Percentiles rank a stretch among this genome's conserved stretches.
Evolutionary conservation across 1,140 invertebrate genomes (phyloP).

Genomic region (Drosophila oshimai): DNA sequence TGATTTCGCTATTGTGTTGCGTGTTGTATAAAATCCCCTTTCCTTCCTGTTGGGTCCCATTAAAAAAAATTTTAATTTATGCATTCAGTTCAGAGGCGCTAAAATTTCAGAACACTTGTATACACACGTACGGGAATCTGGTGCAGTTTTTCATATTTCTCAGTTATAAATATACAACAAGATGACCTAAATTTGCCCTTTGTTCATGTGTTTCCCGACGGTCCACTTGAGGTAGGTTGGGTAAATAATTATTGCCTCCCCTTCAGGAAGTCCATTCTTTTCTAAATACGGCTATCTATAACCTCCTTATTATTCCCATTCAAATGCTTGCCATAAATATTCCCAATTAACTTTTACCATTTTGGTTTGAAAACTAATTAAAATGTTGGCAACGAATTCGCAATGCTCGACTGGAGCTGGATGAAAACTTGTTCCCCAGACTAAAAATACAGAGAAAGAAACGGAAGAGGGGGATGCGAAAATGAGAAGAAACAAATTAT

Average conservation of each 20-base stretch:
- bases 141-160: constrained; percentile 19
- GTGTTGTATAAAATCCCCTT: constrained; percentile 29
- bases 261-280: constrained; percentile 25
- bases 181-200: constrained; percentile 37
- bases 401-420: constrained; percentile 20
- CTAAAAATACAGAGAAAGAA: constrained; percentile 32
- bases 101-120: constrained; percentile 22
- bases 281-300: constrained; percentile 22
- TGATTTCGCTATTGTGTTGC: constrained; percentile 51
- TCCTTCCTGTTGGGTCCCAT: constrained; percentile 14
- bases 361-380: constrained; percentile 64
- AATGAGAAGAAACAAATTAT: constrained; percentile 40
- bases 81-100: constrained; percentile 32
- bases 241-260: constrained; percentile 1
- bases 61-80: constrained; percentile 33
- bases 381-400: constrained; percentile 49
- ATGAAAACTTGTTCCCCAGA: constrained; percentile 44
- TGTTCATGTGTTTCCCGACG: background rate
- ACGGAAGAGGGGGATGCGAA: background rate
- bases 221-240: constrained; percentile 49
- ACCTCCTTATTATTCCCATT: constrained; percentile 16
- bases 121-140: background rate
- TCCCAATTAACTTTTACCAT: constrained; percentile 38
- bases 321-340: constrained; percentile 30
- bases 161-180: constrained; percentile 27